Conservation (phyloP, 1,140 invertebrate genomes). For the Drosophila persimilis region DNA sequence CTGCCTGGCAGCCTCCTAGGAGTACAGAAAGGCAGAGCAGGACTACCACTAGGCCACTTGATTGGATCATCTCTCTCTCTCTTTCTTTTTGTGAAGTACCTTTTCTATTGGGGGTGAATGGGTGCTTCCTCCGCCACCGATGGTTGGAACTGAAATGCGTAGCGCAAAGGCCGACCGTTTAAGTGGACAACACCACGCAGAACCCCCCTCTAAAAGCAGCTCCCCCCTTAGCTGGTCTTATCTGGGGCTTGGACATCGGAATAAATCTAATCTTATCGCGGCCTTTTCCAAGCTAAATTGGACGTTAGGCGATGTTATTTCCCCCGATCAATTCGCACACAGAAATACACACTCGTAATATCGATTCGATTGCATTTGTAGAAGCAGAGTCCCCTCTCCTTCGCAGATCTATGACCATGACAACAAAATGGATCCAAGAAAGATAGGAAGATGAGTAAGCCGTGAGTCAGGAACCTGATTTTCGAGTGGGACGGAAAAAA, state of each 20-base stretch:
- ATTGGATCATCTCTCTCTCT: not conserved
- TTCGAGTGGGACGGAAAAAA: too few relatives aligned
- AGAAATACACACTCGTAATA: slow-evolving; percentile 11
- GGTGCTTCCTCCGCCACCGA: slow-evolving; percentile 3
- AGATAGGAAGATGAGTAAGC: slow-evolving; percentile 35
- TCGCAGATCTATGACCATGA: slow-evolving; percentile 14
- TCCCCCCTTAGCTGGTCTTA: slow-evolving; percentile 10
- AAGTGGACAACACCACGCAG: slow-evolving; percentile 8
- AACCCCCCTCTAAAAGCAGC: not conserved
- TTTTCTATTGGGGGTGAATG: too few relatives aligned
- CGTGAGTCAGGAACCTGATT: slow-evolving; percentile 15
- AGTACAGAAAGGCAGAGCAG: slow-evolving; percentile 6
- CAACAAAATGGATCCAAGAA: not conserved
- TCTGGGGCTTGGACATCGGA: slow-evolving; percentile 20
- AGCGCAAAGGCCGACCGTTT: slow-evolving; percentile 26
- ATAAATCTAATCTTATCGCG: slow-evolving; percentile 63
- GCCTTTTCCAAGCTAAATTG: slow-evolving; percentile 43
- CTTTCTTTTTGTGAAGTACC: not conserved
- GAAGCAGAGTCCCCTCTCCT: not conserved
- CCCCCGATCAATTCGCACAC: slow-evolving; percentile 27
- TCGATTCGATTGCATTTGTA: too few relatives aligned
- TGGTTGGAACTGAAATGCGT: slow-evolving; percentile 33
- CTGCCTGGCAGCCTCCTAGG: not conserved
- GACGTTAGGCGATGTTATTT: slow-evolving; percentile 46
- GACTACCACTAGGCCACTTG: not conserved